Conservation (phyloP, 2,113 vertebrate species). For the Salvelinus sp. region DNA sequence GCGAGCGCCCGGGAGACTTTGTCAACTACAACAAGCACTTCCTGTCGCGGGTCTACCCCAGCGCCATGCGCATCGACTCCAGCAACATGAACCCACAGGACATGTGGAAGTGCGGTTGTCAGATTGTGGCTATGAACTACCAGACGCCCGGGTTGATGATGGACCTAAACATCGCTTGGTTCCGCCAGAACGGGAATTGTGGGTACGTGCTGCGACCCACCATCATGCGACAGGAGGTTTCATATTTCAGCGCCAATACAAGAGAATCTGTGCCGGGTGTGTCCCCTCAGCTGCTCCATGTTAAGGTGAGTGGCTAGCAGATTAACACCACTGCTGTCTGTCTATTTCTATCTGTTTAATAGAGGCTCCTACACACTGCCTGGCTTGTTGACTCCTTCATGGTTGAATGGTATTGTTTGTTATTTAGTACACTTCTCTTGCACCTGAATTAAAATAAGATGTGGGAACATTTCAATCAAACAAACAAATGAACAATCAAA, state of each 20-base stretch:
- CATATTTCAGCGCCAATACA: constrained; percentile 91
- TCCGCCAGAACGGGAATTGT: constrained; percentile 90
- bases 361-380: no score
- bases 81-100: constrained; percentile 97
- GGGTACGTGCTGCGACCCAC: constrained; percentile 89
- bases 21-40: constrained; percentile 94
- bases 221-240: constrained; percentile 93
- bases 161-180: constrained; percentile 94
- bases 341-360: no score
- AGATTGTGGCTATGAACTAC: constrained; percentile 94
- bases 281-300: constrained; percentile 89
- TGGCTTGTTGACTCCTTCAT: neutral
- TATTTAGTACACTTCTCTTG: no score
- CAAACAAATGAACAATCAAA: no score
- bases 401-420: neutral
- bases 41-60: constrained; percentile 87
- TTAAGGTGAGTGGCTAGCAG: constrained; percentile 53
- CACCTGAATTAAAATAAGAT: no score
- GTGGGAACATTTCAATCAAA: no score
- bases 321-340: no score
- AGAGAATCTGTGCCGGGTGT: constrained; percentile 91
- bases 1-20: constrained; percentile 86
- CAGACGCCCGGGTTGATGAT: constrained; percentile 94
- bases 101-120: constrained; percentile 94
- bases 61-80: constrained; percentile 88